Base-by-base conservation (phyloP, 2,888 invertebrate species). In the Drosophila infuscata region DNA sequence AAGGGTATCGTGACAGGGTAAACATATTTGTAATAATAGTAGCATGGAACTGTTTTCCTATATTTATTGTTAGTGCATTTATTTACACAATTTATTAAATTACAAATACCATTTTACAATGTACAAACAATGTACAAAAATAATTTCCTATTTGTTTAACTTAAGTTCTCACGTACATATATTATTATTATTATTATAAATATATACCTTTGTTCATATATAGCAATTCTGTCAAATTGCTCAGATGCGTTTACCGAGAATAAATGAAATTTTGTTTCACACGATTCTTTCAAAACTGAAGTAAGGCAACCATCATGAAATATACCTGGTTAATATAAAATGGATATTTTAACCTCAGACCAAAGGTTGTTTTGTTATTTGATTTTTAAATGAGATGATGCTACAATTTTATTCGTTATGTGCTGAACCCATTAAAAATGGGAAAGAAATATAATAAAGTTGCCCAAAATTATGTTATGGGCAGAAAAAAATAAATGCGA, bases 111-210 rank as follows among this genome's bases (percentile, higher is more conserved):
- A 35, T 35, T 54, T 49, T 43, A 25, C 3, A 52, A 49, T 68
- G 30, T 51, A 29, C 46, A 56, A 65, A 35, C 35, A 53, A 38
- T 54, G 36, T 63, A 29, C 29, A 43, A 33, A 74, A 30, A 17
- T 41, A 17, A n/a, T 57, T 74, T 52, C 20, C 41, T 36, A 52
- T 53, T 53, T 29, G 35, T 52, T 68, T 30, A 11, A 41, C 49
- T 15, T 43, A 41, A 48, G 29, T 62, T 74, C 74, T 61, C 74
- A 74, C 57, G 64, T 74, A 46, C 36, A 30, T 49, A 70, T 32
- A 58, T 36, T 29, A 25, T 30, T 46, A 33, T 35, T 38, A 6
- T 20, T 20, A 46, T 12, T 35, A 48, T 32, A 25, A 41, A 2
- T 11, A n/a, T 48, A 46, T 25, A n/a, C 30, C 3, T 29, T 3